Base-by-base conservation (phyloP, 2,888 invertebrate genomes). In the Dendrolimus houi region DNA sequence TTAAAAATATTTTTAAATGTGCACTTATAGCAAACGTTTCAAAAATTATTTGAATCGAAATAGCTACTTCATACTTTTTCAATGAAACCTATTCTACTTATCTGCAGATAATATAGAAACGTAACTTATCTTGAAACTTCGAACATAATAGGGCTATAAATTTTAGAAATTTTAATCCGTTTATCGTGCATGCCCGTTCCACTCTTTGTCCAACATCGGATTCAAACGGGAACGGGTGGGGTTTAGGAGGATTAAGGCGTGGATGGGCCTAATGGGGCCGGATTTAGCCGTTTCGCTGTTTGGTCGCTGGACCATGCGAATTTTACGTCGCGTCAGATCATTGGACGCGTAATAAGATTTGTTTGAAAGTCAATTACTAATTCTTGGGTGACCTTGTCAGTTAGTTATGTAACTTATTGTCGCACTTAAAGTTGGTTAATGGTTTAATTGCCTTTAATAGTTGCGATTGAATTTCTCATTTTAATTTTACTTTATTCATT, bases 101-200 rank as follows among this genome's bases (percentile, higher is more conserved):
- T 58, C 62, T 9, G 47, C 47, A 62, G n/a, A n/a, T n/a, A n/a
- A n/a, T n/a, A 69, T 68, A 65, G 64, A 72, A 69, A 10, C 47
- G 12, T 47, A 47, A 29, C 70, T 72, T 70, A 68, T 70, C 70
- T 69, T 74, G 69, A 71, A 62, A 67, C 60, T 63, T 63, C 66
- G 67, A 64, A 63, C 68, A 72, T 76, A 75, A 79, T 75, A 67
- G 74, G 52, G 68, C 77, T 70, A 83, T 83, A 82, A 82, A 83
- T 83, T 82, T 82, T 79, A 77, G 74, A 78, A 79, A 83, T 78
- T 83, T 83, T 84, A 87, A 87, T 84, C 85, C 84, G 69, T 77
- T 85, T 87, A 87, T 87, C 87, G 79, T 69, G 64, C 66, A 64
- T 68, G 62, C 69, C 80, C 83, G 73, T 72, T 74, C 74, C 69